Evolutionary conservation across 2,797 vertebrate genomes (phyloP).

Genomic region (Falco naumanni): DNA sequence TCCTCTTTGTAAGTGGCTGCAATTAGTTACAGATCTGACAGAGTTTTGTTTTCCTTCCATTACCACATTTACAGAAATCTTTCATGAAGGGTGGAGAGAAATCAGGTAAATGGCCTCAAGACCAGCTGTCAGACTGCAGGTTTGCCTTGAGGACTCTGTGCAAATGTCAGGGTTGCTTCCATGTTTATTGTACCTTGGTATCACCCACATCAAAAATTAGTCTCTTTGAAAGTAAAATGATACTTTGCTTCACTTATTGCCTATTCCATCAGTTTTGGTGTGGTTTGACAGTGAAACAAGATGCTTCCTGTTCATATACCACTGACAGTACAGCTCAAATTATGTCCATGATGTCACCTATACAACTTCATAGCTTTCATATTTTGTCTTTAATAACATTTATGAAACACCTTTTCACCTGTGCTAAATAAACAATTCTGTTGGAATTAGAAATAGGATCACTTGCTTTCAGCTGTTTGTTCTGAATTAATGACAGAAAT

Average conservation of each 20-base stretch:
- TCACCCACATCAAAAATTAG: not conserved
- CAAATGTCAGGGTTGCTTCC: not conserved
- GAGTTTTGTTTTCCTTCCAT: not conserved
- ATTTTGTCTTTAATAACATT: not conserved
- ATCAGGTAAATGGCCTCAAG: not conserved
- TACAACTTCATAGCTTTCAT: not conserved
- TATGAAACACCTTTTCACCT: not conserved
- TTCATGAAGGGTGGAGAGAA: not conserved
- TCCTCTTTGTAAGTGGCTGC: not conserved
- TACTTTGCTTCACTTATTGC: not conserved
- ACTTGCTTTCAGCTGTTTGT: not conserved
- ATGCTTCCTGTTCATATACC: not conserved
- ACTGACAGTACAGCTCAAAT: not conserved
- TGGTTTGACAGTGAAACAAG: not conserved
- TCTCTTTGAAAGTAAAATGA: not conserved
- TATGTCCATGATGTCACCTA: rapidly evolving
- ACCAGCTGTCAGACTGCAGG: not conserved
- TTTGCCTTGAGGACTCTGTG: not conserved
- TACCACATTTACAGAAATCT: not conserved
- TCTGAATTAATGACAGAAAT: not conserved
- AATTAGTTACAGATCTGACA: not conserved
- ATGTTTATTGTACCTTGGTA: not conserved
- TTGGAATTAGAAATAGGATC: not conserved
- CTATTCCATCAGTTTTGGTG: not conserved
- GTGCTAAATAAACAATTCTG: not conserved